phyloP scores from a whole-genome alignment of 2,888 invertebrate species.

The Gryllus longicercus region DNA sequence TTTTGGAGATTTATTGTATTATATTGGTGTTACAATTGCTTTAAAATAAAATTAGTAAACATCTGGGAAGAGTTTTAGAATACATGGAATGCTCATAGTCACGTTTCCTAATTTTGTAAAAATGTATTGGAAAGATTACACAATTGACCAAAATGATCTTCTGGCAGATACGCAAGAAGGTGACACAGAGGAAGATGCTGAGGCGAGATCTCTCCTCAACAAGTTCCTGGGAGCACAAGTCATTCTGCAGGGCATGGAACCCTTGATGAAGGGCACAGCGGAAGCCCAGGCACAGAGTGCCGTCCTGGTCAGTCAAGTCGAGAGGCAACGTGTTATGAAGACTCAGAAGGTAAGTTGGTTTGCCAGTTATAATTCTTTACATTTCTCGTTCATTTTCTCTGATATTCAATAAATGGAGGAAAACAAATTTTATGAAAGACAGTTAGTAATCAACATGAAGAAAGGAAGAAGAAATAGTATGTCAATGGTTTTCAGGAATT shows the following conservation, averaged over 20 bases:
- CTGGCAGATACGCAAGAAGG: conserved; percentile 46
- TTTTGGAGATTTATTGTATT: no score
- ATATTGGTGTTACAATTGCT: no score
- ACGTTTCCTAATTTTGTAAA: no score
- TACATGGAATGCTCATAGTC: no score
- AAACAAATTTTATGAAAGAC: no score
- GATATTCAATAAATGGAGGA: not conserved
- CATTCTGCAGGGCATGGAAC: conserved; percentile 74
- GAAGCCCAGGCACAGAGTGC: conserved; percentile 38
- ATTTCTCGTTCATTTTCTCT: not conserved
- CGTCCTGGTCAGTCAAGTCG: conserved; percentile 42
- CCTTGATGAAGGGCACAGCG: conserved; percentile 41
- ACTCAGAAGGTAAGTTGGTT: conserved; percentile 29
- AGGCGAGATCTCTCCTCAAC: conserved; percentile 72
- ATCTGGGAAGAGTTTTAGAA: no score
- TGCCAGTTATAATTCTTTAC: not conserved
- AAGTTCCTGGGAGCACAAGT: conserved; percentile 80
- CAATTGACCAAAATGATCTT: not conserved
- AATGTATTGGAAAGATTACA: no score
- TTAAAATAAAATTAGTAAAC: no score
- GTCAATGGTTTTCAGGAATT: no score
- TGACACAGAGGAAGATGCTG: conserved; percentile 64
- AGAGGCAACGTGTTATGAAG: conserved; percentile 40
- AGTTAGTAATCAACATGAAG: no score
- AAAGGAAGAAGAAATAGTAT: no score